phyloP scores from a whole-genome alignment of 2,113 vertebrate genomes.

The Bucco capensis region DNA sequence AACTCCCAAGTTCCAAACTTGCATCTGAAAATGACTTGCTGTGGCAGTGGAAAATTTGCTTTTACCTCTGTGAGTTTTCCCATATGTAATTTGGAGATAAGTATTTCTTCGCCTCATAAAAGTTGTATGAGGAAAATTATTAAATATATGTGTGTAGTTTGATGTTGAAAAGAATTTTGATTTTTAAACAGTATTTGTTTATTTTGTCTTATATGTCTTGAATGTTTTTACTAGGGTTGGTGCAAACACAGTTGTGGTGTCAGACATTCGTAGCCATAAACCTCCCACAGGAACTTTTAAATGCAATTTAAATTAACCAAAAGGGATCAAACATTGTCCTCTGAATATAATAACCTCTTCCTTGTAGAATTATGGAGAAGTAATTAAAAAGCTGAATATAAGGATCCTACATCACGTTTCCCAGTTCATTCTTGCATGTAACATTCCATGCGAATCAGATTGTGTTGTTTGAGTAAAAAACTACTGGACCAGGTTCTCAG shows the following conservation, averaged over 20 bases:
- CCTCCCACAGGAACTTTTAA: background rate
- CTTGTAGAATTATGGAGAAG: constrained; percentile 13
- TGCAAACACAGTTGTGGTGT: background rate
- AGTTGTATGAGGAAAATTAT: background rate
- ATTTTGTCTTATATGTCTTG: background rate
- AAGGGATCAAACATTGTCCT: background rate
- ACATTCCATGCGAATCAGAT: constrained; percentile 29
- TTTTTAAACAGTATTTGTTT: background rate
- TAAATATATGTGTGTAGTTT: background rate
- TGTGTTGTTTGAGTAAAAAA: constrained; percentile 31
- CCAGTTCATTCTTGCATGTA: constrained; percentile 4
- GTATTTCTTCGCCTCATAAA: background rate
- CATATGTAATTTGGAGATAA: background rate
- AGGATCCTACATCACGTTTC: background rate
- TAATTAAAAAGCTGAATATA: constrained; percentile 37
- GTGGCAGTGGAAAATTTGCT: background rate
- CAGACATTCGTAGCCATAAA: background rate
- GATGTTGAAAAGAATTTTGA: background rate
- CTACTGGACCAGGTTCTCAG: background rate
- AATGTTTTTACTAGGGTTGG: background rate
- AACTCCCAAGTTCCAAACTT: background rate
- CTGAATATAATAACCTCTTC: background rate
- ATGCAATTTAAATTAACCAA: constrained; percentile 23
- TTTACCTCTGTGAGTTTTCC: background rate
- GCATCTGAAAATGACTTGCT: background rate